phyloP scores from a whole-genome alignment of 2,113 vertebrate genomes.

The Tricholaema leucomelas region DNA sequence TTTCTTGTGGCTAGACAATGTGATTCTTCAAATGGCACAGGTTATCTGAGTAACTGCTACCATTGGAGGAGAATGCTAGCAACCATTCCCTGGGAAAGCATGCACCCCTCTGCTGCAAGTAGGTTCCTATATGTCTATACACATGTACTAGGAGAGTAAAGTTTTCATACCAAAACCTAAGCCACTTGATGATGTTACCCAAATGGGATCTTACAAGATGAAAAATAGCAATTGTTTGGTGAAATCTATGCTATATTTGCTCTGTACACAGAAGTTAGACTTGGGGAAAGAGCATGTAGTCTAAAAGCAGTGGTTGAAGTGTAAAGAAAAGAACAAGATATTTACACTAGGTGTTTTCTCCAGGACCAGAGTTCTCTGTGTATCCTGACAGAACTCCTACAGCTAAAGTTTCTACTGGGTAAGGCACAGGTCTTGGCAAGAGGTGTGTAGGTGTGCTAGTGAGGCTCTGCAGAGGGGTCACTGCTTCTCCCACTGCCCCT shows the following conservation, averaged over 20 bases:
- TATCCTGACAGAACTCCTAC: not conserved
- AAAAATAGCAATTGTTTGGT: not conserved
- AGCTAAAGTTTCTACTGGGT: not conserved
- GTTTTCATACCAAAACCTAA: not conserved
- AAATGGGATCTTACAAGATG: not conserved
- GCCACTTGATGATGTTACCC: not conserved
- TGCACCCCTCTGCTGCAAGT: no score
- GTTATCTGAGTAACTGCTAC: not conserved
- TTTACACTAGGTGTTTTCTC: not conserved
- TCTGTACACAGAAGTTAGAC: not conserved
- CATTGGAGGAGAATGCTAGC: not conserved
- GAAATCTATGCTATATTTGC: not conserved
- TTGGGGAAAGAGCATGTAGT: not conserved
- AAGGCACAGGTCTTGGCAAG: fast-evolving
- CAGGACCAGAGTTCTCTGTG: not conserved
- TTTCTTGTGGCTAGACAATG: not conserved
- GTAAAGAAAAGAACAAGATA: not conserved
- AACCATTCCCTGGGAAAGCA: no score
- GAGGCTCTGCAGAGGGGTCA: fast-evolving
- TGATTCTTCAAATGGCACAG: not conserved
- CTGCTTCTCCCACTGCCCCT: fast-evolving
- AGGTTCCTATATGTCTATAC: no score
- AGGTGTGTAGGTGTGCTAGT: not conserved
- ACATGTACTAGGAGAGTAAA: fast-evolving
- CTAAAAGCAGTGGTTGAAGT: not conserved